These are phyloP conservation scores for Lordiphosa clarofinis DNA, from an alignment of 1,140 invertebrate genomes.

Conservation along the genomic window DNA sequence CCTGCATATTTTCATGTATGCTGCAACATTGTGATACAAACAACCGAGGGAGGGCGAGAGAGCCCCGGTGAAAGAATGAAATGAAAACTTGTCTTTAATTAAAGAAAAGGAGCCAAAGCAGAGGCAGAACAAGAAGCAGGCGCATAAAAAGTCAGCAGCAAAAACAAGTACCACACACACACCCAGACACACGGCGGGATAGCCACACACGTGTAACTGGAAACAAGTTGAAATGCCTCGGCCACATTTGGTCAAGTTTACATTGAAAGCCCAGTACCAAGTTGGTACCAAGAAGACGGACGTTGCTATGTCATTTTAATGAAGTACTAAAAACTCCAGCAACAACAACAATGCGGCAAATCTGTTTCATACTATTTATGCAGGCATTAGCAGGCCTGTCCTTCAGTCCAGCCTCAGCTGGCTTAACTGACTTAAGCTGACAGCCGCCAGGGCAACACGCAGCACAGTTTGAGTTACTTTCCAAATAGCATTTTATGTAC, in stretches of 20 bases:
- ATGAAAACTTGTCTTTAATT: conserved; percentile 75
- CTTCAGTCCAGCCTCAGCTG: conserved; percentile 15
- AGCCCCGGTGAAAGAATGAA: conserved; percentile 53
- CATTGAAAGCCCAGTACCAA: conserved; percentile 40
- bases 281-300: conserved; percentile 22
- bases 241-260: conserved; percentile 74
- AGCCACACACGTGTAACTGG: conserved; percentile 52
- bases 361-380: conserved; percentile 58
- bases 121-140: conserved; percentile 22
- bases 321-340: conserved; percentile 64
- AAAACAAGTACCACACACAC: conserved; percentile 32
- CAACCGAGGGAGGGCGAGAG: too few species aligned
- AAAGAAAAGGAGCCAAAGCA: conserved; percentile 58
- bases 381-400: conserved; percentile 46
- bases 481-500: conserved; percentile 58
- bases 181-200: conserved; percentile 14
- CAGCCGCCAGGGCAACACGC: conserved; percentile 41
- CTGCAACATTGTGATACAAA: conserved; percentile 20
- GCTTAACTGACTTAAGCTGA: conserved; percentile 67
- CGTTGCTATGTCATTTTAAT: conserved; percentile 64
- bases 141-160: too few species aligned
- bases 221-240: conserved; percentile 72
- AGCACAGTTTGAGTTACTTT: conserved; percentile 65
- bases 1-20: conserved; percentile 24
- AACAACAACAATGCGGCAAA: conserved; percentile 61